phyloP scores from a whole-genome alignment of 1,140 invertebrate genomes.

The Caerostris extrusa region DNA sequence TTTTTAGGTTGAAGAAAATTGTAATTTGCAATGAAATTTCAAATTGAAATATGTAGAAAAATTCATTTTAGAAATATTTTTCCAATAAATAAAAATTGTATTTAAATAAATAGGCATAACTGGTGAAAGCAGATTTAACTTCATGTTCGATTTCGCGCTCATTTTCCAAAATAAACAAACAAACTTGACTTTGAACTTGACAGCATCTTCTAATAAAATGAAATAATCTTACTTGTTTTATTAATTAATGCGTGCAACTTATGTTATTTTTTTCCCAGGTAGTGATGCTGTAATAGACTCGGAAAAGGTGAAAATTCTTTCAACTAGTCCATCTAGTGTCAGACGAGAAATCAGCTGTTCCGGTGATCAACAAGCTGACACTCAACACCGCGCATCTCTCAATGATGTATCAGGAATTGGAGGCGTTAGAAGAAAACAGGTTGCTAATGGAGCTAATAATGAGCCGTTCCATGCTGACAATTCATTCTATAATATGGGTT shows the following conservation, averaged over 20 bases:
- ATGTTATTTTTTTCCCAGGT: slow-evolving; percentile 40
- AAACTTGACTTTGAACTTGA: not conserved
- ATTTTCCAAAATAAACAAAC: not conserved
- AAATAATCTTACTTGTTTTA: not conserved
- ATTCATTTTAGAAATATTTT: too few species aligned
- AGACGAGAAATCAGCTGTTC: not conserved
- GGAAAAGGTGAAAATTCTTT: slow-evolving; percentile 58
- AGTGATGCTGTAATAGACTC: slow-evolving; percentile 49
- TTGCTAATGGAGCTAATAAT: not conserved
- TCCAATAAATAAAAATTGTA: too few species aligned
- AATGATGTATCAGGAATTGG: not conserved
- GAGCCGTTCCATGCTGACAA: slow-evolving; percentile 32
- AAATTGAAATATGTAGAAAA: too few species aligned
- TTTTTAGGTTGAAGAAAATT: too few species aligned
- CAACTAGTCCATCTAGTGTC: not conserved
- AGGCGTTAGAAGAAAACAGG: slow-evolving; percentile 35
- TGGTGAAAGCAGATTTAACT: not conserved
- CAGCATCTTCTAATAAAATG: not conserved
- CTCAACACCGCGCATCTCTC: slow-evolving; percentile 29
- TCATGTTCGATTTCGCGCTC: too few species aligned
- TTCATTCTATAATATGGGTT: slow-evolving; percentile 69
- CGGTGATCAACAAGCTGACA: not conserved
- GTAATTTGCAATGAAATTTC: too few species aligned
- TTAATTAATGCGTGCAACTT: slow-evolving; percentile 1
- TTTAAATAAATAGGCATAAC: too few species aligned